A percentile compares a stretch with the other conserved stretches of the same genome.
phyloP scores from a whole-genome alignment of 2,888 invertebrate genomes.

The Allolobophora icterica region DNA sequence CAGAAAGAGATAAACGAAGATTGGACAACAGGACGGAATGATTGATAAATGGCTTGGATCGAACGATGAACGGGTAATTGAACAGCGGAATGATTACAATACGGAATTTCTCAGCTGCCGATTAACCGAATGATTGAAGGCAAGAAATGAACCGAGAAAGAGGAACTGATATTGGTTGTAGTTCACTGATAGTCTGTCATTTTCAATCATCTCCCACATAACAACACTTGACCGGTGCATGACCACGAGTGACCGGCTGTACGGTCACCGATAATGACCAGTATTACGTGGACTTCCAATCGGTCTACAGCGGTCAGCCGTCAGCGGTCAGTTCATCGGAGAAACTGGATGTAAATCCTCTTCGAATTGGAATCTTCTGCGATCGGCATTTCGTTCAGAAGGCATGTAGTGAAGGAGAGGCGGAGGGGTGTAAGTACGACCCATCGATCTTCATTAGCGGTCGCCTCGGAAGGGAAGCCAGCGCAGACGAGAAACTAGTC shows the following conservation, averaged over 20 bases:
- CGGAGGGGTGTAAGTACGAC: neutral
- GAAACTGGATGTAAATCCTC: neutral
- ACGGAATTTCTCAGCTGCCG: too few species aligned
- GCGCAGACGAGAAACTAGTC: conserved; percentile 1
- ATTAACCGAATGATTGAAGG: neutral
- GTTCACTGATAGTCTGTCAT: neutral
- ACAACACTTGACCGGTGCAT: neutral
- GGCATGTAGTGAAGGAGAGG: neutral
- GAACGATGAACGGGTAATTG: neutral
- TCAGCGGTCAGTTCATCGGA: neutral
- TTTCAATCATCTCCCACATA: neutral
- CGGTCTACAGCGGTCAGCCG: too few species aligned
- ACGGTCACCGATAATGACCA: conserved; percentile 11
- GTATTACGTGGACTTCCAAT: neutral
- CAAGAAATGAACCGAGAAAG: neutral
- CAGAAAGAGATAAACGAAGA: neutral
- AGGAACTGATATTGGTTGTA: neutral
- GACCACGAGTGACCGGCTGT: neutral
- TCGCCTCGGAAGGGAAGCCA: neutral
- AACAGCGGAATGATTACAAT: too few species aligned
- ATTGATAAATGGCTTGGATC: neutral
- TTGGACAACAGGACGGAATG: neutral
- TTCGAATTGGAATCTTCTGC: neutral
- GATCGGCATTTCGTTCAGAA: neutral
- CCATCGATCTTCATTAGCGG: neutral